A percentile compares a stretch with the other conserved stretches of the same genome.
Evolutionary conservation across 2,113 vertebrate genomes (phyloP).

Genomic region (Nesogale talazaci): DNA sequence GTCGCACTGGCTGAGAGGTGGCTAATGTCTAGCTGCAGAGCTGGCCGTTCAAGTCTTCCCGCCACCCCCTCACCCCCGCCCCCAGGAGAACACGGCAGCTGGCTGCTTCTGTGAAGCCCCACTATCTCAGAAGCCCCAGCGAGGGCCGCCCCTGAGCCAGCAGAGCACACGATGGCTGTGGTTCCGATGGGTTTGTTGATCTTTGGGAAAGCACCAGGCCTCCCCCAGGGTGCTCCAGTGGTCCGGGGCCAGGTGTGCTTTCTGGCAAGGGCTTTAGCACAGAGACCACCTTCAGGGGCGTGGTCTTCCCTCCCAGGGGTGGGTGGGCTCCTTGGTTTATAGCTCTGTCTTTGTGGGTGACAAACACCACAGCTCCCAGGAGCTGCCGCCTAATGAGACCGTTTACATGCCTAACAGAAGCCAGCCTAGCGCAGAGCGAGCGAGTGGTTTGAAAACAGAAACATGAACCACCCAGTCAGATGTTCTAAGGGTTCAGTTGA

Average conservation of each 20-base stretch:
- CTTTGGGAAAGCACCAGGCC: not conserved
- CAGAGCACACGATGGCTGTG: no score
- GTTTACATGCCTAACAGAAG: conserved; percentile 29
- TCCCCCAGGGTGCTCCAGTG: not conserved
- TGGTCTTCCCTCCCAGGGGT: not conserved
- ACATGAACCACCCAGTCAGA: conserved; percentile 22
- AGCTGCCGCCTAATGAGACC: conserved; percentile 46
- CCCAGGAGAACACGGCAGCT: no score
- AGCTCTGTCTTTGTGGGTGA: conserved; percentile 45
- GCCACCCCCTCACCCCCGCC: no score
- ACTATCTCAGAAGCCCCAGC: no score
- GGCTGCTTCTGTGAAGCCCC: no score
- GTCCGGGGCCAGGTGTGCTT: not conserved
- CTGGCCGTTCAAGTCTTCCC: no score
- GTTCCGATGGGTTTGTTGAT: not conserved
- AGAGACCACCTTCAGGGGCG: not conserved
- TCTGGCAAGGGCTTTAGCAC: not conserved
- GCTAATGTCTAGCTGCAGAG: no score
- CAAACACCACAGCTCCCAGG: conserved; percentile 21
- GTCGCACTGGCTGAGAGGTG: no score
- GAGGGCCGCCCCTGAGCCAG: no score
- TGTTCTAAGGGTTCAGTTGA: not conserved
- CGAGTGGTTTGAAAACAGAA: conserved; percentile 16
- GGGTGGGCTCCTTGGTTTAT: not conserved
- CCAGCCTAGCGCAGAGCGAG: not conserved